phyloP scores from a whole-genome alignment of 2,888 invertebrate genomes.

The Lobophora halterata region DNA sequence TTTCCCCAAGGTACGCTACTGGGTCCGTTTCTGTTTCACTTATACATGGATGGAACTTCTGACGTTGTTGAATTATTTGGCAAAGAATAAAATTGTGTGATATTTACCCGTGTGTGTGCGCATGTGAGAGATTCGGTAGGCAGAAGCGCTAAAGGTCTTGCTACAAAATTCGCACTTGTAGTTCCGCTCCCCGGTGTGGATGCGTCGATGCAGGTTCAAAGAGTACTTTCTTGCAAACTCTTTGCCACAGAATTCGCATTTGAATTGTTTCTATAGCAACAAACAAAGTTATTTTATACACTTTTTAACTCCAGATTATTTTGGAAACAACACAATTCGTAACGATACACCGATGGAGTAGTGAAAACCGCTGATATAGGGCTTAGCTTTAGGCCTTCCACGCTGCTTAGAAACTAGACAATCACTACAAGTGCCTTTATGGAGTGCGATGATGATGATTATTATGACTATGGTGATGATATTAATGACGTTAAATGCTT shows the following conservation, averaged over 20 bases:
- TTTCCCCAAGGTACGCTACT: background rate
- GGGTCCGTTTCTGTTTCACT: background rate
- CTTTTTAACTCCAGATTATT: background rate
- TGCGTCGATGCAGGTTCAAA: conserved; percentile 90
- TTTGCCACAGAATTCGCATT: conserved; percentile 94
- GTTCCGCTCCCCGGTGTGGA: conserved; percentile 93
- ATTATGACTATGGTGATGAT: no score
- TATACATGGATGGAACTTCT: no score
- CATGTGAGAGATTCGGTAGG: conserved; percentile 91
- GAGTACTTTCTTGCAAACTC: conserved; percentile 94
- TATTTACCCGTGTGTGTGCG: conserved; percentile 89
- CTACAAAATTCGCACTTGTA: conserved; percentile 92
- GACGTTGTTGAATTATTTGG: no score
- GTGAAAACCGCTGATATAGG: no score
- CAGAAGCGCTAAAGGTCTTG: conserved; percentile 92
- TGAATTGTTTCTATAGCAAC: conserved; percentile 84
- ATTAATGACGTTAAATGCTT: no score
- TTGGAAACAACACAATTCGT: no score
- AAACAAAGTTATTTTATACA: background rate
- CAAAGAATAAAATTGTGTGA: no score
- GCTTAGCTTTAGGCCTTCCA: no score
- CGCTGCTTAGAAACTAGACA: no score
- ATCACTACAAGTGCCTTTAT: no score
- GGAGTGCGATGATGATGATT: no score
- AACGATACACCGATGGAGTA: no score